Base-by-base conservation (phyloP, 2,888 invertebrate genomes). In the Erebia epiphron region DNA sequence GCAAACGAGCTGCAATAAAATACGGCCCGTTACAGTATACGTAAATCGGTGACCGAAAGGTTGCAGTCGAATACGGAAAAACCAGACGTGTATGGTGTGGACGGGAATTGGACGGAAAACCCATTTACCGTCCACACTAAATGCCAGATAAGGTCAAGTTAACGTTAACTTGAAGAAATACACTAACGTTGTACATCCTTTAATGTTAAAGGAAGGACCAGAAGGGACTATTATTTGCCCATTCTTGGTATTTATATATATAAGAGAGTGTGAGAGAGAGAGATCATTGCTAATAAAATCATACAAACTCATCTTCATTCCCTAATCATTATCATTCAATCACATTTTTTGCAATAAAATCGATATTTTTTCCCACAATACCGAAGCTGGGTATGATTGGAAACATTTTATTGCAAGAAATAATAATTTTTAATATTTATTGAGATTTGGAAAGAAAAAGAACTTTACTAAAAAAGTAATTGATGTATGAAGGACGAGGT, bases 261-360 rank as follows among this genome's bases (percentile, higher is more conserved):
- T n/a, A n/a, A 52, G 50, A 50, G n/a, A 49, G 13, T 14, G 9
- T 8, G 52, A 50, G n/a, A 49, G 13, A 49, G 2, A 16, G 52
- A 54, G 54, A 54, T 10, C 54, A 54, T 54, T 9, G 54, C 54
- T 54, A 18, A 50, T 18, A 46, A 46, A 62, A 8, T 62, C 46
- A 49, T 21, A 1, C 13, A 43, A 18, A 4, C 16, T 43, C 61
- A 61, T 43, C 18, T 7, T 61, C 61, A 61, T 18, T 16, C 41
- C 41, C 16, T 43, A 11, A 11, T 61, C 61, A 61, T 61, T 41
- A 43, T 61, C 62, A 62, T 49, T 46, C 62, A 62, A 62, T 62
- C 62, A 62, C 62, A 62, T 62, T 62, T 62, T 62, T 62, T 62
- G 62, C 49, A 13, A 62, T 62, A 62, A 35, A 62, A 62, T 18